Conservation (phyloP, 2,888 invertebrate species). For the Diadromus collaris region DNA sequence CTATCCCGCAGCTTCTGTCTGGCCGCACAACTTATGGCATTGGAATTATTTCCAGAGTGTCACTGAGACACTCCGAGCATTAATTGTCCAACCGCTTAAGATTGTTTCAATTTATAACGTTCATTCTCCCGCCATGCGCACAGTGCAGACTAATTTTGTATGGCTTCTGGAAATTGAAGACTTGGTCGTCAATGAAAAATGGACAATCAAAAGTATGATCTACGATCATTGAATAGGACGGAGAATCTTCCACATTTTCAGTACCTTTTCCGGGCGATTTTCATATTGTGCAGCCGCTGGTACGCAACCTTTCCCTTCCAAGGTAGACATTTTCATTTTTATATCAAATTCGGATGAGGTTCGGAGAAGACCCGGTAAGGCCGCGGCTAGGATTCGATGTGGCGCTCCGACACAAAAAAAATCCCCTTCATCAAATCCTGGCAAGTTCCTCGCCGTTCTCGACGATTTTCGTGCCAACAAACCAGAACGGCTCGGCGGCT, state of each 20-base stretch:
- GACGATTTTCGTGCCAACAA: conserved; percentile 61
- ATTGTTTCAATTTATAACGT: neutral
- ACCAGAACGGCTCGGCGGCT: conserved; percentile 63
- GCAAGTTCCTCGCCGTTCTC: conserved; percentile 45
- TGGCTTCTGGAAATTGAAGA: too few species aligned
- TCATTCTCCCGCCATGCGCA: neutral
- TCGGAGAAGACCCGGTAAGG: neutral
- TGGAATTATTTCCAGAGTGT: conserved; percentile 69
- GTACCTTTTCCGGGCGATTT: neutral
- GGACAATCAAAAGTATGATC: neutral
- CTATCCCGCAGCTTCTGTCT: conserved; percentile 67
- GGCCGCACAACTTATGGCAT: conserved; percentile 74
- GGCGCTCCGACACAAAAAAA: conserved; percentile 24
- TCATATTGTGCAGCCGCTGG: conserved; percentile 4
- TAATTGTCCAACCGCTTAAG: conserved; percentile 45
- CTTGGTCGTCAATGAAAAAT: neutral
- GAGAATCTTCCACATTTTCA: neutral
- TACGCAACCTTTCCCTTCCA: neutral
- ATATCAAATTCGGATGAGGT: conserved; percentile 16
- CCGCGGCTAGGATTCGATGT: neutral
- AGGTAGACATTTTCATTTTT: conserved; percentile 11
- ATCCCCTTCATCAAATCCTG: conserved; percentile 48
- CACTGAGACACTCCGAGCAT: conserved; percentile 39
- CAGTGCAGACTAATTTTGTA: neutral
- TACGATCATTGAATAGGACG: neutral